phyloP scores from a whole-genome alignment of 1,140 invertebrate genomes.

The Littorina saxatilis region DNA sequence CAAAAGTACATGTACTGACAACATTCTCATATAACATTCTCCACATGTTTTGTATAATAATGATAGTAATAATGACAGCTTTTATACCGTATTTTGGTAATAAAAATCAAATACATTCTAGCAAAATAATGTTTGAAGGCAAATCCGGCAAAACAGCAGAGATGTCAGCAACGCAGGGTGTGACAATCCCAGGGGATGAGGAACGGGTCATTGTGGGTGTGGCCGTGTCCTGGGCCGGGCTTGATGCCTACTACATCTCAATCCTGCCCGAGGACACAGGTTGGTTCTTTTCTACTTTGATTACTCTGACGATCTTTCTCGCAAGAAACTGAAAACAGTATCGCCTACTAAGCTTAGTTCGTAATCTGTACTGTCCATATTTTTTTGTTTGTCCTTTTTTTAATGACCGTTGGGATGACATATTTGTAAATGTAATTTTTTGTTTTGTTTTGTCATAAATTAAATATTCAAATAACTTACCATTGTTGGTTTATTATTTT shows the following conservation, averaged over 20 bases:
- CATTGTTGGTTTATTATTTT: neutral
- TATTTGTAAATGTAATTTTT: too few species aligned
- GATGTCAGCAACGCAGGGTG: conserved; percentile 26
- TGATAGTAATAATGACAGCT: too few species aligned
- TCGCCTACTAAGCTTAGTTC: neutral
- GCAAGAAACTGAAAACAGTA: too few species aligned
- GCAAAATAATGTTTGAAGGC: too few species aligned
- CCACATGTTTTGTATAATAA: too few species aligned
- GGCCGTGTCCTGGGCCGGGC: conserved; percentile 73
- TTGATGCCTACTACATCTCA: conserved; percentile 74
- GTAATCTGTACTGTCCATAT: neutral
- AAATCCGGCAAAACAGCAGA: neutral
- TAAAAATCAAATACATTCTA: too few species aligned
- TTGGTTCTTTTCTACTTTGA: neutral
- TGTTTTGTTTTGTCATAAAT: too few species aligned
- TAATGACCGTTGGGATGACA: too few species aligned
- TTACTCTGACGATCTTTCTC: neutral
- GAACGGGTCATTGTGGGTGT: conserved; percentile 69
- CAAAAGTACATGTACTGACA: too few species aligned
- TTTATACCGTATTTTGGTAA: too few species aligned
- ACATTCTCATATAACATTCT: too few species aligned
- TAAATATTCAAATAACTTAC: neutral
- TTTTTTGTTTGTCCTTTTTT: neutral
- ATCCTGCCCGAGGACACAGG: conserved; percentile 38
- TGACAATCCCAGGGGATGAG: conserved; percentile 56